phyloP scores from a whole-genome alignment of 2,797 vertebrate species.

The Emys orbicularis region DNA sequence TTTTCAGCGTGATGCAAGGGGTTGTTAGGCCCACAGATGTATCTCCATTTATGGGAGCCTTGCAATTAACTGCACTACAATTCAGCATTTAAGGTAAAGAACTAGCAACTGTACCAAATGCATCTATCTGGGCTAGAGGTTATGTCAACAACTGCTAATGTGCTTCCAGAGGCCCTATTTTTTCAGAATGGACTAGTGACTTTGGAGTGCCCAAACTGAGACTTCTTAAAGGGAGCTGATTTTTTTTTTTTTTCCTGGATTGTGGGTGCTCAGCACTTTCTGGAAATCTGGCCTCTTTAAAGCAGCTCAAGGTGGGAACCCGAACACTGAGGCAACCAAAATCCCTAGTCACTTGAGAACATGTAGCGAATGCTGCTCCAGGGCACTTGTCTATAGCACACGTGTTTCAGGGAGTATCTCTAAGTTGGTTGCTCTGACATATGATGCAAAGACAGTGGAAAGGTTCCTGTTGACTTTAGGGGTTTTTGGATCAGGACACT shows the following conservation, averaged over 20 bases:
- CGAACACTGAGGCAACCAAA: neutral
- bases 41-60: constrained; percentile 67
- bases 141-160: neutral
- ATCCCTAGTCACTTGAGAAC: neutral
- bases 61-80: constrained; percentile 53
- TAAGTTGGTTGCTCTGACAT: neutral
- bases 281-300: neutral
- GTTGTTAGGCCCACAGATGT: constrained; percentile 66
- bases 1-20: constrained; percentile 69
- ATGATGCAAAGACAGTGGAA: neutral
- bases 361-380: neutral
- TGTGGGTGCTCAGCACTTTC: neutral
- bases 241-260: neutral
- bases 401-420: neutral
- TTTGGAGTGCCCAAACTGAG: neutral
- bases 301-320: neutral
- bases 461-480: fast-evolving
- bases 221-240: neutral
- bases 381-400: fast-evolving
- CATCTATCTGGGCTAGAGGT: constrained; percentile 37
- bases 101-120: constrained; percentile 49
- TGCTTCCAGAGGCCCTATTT: neutral
- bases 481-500: neutral
- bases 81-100: constrained; percentile 49
- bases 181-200: constrained; percentile 36